Percentiles rank a stretch among this genome's conserved stretches.
These are phyloP conservation scores for Aphidoletes aphidimyza DNA, from an alignment of 2,888 invertebrate species.

Conservation along the genomic window DNA sequence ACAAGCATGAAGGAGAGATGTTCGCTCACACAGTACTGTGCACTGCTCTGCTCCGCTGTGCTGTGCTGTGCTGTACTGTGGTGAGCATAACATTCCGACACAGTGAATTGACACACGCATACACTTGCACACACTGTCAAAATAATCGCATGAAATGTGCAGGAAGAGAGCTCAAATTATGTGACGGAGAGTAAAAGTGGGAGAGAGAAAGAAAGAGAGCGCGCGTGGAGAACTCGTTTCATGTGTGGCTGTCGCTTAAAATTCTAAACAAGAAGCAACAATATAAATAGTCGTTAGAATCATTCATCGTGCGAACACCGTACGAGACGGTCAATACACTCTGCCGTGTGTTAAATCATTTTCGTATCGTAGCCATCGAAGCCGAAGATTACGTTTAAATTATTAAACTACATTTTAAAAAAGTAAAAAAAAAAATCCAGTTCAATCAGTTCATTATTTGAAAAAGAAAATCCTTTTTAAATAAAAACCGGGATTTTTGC, in stretches of 20 bases:
- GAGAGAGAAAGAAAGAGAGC: no score
- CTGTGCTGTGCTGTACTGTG: no score
- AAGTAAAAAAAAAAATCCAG: not conserved
- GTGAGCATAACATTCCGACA: constrained; percentile 9
- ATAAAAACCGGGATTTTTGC: not conserved
- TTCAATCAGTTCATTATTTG: not conserved
- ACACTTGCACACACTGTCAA: not conserved
- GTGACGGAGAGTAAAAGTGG: constrained; percentile 41
- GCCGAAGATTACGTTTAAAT: no score
- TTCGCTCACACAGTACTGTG: not conserved
- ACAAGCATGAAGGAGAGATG: constrained; percentile 1
- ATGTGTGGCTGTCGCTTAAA: not conserved
- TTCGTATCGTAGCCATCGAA: not conserved
- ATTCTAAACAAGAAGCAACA: constrained; percentile 54
- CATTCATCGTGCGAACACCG: constrained; percentile 55
- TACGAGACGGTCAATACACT: constrained; percentile 54
- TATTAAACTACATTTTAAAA: not conserved
- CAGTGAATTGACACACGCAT: no score
- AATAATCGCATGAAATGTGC: not conserved
- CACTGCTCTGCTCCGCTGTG: not conserved
- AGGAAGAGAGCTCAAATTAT: not conserved
- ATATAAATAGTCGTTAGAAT: constrained; percentile 53
- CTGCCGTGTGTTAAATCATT: not conserved
- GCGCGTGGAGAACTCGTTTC: constrained; percentile 35
- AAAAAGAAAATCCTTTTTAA: not conserved